phyloP scores from a whole-genome alignment of 2,888 invertebrate species.

The Electrophaes corylata region DNA sequence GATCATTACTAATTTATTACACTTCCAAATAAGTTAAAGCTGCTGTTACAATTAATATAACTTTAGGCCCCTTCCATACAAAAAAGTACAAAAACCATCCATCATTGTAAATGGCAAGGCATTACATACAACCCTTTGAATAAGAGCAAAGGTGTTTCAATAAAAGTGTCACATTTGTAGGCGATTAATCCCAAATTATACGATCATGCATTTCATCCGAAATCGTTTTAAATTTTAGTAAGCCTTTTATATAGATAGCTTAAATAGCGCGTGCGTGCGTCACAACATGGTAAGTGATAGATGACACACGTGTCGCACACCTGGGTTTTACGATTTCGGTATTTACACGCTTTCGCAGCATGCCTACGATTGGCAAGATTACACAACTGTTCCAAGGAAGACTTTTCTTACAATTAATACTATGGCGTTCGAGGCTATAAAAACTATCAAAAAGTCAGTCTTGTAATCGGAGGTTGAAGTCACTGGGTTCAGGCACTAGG shows the following conservation, averaged over 20 bases:
- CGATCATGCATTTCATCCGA: slow-evolving; percentile 57
- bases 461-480: slow-evolving; percentile 78
- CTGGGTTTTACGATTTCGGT: slow-evolving; percentile 50
- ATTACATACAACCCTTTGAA: slow-evolving; percentile 53
- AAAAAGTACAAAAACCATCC: slow-evolving; percentile 27
- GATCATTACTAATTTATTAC: slow-evolving; percentile 51
- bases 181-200: slow-evolving; percentile 67
- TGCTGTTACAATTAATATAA: slow-evolving; percentile 51
- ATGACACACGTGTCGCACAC: slow-evolving; percentile 48
- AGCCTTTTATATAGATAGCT: slow-evolving; percentile 56
- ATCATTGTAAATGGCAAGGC: slow-evolving; percentile 14
- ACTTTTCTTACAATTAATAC: slow-evolving; percentile 57
- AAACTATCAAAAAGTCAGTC: slow-evolving; percentile 79
- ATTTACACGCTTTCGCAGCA: slow-evolving; percentile 46
- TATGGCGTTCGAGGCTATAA: slow-evolving; percentile 71
- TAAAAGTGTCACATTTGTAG: slow-evolving; percentile 57
- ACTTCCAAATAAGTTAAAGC: slow-evolving; percentile 68
- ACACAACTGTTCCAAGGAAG: slow-evolving; percentile 46
- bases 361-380: slow-evolving; percentile 43
- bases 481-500: slow-evolving; percentile 58
- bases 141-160: slow-evolving; percentile 61
- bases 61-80: slow-evolving; percentile 45
- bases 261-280: slow-evolving; percentile 50
- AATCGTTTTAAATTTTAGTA: slow-evolving; percentile 51
- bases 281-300: slow-evolving; percentile 57